phyloP scores from a whole-genome alignment of 2,888 invertebrate species.

The Alsophila aescularia region DNA sequence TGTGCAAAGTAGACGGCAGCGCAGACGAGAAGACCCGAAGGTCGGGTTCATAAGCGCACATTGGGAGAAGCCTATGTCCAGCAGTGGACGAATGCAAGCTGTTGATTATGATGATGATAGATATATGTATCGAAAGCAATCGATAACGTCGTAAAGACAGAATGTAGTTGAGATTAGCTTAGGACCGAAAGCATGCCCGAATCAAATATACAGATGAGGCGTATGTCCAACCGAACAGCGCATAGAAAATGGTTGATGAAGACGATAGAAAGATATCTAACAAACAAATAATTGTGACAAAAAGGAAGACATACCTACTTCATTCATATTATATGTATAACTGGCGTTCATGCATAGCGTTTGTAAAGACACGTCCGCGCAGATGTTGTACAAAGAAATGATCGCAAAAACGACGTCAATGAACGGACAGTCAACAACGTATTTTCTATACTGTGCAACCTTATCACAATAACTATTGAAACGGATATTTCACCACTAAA shows the following conservation, averaged over 20 bases:
- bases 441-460: neutral
- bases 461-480: neutral
- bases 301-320: neutral
- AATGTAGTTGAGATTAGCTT: too few species aligned
- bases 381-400: constrained; percentile 22
- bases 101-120: too few species aligned
- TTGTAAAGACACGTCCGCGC: constrained; percentile 8
- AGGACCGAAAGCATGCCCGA: too few species aligned
- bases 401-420: constrained; percentile 23
- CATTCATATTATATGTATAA: neutral
- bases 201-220: too few species aligned
- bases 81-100: too few species aligned
- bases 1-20: too few species aligned
- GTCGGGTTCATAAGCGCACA: too few species aligned
- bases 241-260: neutral
- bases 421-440: neutral
- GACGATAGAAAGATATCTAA: neutral
- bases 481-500: neutral
- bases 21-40: too few species aligned
- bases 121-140: too few species aligned
- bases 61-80: too few species aligned
- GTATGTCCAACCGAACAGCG: neutral
- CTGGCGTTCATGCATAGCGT: constrained; percentile 1
- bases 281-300: neutral
- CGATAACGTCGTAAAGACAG: too few species aligned